phyloP scores from a whole-genome alignment of 1,140 invertebrate species.

The Drosophila dunni region DNA sequence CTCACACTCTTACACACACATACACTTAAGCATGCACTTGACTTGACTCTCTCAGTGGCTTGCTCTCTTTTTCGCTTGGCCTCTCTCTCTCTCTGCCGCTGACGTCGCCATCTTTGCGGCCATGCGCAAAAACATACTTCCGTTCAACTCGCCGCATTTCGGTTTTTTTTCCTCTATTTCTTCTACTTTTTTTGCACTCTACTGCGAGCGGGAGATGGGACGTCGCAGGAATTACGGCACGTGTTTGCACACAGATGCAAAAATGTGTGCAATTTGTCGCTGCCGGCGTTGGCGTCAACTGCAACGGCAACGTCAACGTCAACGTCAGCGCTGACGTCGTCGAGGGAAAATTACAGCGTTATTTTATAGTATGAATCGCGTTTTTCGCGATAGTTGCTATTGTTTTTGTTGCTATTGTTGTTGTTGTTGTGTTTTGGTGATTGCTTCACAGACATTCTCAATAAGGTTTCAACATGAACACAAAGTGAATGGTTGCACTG shows the following conservation, averaged over 20 bases:
- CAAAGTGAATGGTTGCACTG: constrained; percentile 21
- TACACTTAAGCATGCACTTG: constrained; percentile 18
- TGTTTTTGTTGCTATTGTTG: neutral
- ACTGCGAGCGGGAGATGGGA: constrained; percentile 2
- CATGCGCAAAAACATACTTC: constrained; percentile 75
- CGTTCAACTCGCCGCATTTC: constrained; percentile 61
- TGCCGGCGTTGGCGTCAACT: constrained; percentile 33
- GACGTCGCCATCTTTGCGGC: constrained; percentile 47
- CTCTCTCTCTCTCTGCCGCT: constrained; percentile 28
- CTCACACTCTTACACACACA: constrained; percentile 14
- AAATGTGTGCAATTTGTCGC: constrained; percentile 60
- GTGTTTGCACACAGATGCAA: constrained; percentile 80
- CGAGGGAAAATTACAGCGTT: constrained; percentile 50
- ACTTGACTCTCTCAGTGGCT: constrained; percentile 11
- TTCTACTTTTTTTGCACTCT: constrained; percentile 15
- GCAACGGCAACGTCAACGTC: constrained; percentile 6
- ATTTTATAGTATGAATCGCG: constrained; percentile 18
- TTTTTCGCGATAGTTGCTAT: neutral
- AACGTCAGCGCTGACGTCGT: constrained; percentile 60
- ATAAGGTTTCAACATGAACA: neutral
- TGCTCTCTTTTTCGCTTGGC: constrained; percentile 9
- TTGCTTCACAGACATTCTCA: constrained; percentile 12
- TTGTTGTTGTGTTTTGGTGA: neutral
- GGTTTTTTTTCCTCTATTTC: neutral
- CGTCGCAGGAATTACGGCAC: constrained; percentile 64